Evolutionary conservation across 2,888 invertebrate genomes (phyloP).

Genomic region (Lampropteryx suffumata): DNA sequence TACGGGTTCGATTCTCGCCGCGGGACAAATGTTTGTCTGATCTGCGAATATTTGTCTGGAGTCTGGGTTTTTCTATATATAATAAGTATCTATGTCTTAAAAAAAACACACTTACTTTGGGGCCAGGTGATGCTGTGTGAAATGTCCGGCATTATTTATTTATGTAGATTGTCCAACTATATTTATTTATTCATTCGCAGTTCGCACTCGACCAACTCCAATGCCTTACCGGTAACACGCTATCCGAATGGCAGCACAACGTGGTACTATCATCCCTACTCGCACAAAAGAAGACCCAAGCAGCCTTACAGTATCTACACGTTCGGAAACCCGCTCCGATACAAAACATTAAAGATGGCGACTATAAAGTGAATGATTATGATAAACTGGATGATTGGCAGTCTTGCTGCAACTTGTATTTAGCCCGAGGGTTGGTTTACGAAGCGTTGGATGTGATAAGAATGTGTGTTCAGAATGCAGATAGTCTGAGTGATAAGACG

Average conservation of each 20-base stretch:
- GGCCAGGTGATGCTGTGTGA: no score
- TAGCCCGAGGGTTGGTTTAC: conserved; percentile 84
- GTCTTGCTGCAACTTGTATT: conserved; percentile 82
- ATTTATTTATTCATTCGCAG: conserved; percentile 50
- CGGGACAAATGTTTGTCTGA: no score
- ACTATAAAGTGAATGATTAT: conserved; percentile 47
- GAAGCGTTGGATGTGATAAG: conserved; percentile 86
- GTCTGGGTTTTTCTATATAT: no score
- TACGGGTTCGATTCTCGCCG: no score
- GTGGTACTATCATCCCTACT: conserved; percentile 86
- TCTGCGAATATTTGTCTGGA: no score
- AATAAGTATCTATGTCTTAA: no score
- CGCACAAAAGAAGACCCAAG: conserved; percentile 86
- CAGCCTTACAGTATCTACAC: conserved; percentile 87
- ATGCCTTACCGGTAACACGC: conserved; percentile 81
- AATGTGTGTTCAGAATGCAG: conserved; percentile 74
- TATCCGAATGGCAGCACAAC: conserved; percentile 89
- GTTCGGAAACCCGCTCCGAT: conserved; percentile 81
- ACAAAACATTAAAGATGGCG: conserved; percentile 60
- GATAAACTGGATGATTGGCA: conserved; percentile 77
- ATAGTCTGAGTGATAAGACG: conserved; percentile 55
- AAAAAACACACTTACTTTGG: no score
- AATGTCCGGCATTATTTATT: no score
- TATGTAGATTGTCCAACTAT: not conserved
- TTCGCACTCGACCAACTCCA: conserved; percentile 86